These are phyloP conservation scores for Ctenosaura bakeri DNA, from an alignment of 2,797 vertebrate species.

Conservation along the genomic window DNA sequence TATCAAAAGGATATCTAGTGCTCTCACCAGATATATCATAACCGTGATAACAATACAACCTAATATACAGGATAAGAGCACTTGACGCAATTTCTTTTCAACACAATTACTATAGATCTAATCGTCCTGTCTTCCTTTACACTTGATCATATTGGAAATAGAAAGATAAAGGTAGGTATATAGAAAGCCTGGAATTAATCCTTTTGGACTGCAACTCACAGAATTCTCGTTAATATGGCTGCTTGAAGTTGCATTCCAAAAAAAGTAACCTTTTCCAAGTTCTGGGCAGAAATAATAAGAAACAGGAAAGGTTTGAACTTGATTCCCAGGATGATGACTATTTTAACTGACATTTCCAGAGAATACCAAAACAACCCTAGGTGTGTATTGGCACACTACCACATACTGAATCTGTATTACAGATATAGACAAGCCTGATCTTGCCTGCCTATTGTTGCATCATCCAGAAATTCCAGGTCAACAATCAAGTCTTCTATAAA, in stretches of 20 bases:
- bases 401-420: not conserved
- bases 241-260: no score
- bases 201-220: no score
- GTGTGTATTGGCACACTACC: not conserved
- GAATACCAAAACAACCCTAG: not conserved
- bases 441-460: not conserved
- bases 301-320: not conserved
- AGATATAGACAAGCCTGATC: constrained; percentile 15
- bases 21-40: no score
- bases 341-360: not conserved
- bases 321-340: not conserved
- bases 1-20: no score
- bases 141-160: not conserved
- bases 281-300: not conserved
- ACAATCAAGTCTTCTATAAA: not conserved
- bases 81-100: not conserved
- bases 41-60: no score
- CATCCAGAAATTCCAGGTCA: not conserved
- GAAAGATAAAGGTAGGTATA: not conserved
- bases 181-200: no score
- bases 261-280: no score
- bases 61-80: not conserved
- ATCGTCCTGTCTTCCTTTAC: not conserved
- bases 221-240: no score
- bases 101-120: not conserved